A percentile compares a stretch with the other conserved stretches of the same genome.
These are phyloP conservation scores for Laspeyria flexula DNA, from an alignment of 2,888 invertebrate species.

Conservation along the genomic window DNA sequence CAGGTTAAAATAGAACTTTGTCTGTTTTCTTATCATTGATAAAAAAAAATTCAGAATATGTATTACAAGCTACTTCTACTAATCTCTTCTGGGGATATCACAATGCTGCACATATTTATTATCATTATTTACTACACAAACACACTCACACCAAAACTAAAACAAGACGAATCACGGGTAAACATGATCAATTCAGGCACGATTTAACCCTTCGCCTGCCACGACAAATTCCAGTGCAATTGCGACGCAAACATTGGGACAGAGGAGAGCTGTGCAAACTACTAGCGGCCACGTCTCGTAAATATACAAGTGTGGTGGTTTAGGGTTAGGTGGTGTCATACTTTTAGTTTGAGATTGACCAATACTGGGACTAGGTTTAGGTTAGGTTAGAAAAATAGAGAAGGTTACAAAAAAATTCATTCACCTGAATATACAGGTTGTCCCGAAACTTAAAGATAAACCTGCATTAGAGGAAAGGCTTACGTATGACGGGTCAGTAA, in stretches of 20 bases:
- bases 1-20: too few relatives aligned
- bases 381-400: too few relatives aligned
- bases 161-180: neutral
- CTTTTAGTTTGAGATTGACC: slow-evolving; percentile 5
- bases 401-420: too few relatives aligned
- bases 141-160: neutral
- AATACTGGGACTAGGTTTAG: neutral
- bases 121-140: neutral
- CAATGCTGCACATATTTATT: too few relatives aligned
- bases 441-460: too few relatives aligned
- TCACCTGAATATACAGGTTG: too few relatives aligned
- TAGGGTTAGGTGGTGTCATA: slow-evolving; percentile 19
- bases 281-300: slow-evolving; percentile 25
- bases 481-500: too few relatives aligned
- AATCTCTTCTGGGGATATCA: too few relatives aligned
- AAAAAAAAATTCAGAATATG: too few relatives aligned
- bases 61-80: too few relatives aligned
- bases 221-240: slow-evolving; percentile 35
- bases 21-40: too few relatives aligned
- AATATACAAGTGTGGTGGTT: slow-evolving; percentile 16
- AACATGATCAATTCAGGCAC: slow-evolving; percentile 30
- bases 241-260: slow-evolving; percentile 41
- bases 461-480: too few relatives aligned
- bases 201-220: slow-evolving; percentile 32
- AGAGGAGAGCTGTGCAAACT: slow-evolving; percentile 41